phyloP scores from a whole-genome alignment of 2,888 invertebrate genomes.

The Isoperla grammatica region DNA sequence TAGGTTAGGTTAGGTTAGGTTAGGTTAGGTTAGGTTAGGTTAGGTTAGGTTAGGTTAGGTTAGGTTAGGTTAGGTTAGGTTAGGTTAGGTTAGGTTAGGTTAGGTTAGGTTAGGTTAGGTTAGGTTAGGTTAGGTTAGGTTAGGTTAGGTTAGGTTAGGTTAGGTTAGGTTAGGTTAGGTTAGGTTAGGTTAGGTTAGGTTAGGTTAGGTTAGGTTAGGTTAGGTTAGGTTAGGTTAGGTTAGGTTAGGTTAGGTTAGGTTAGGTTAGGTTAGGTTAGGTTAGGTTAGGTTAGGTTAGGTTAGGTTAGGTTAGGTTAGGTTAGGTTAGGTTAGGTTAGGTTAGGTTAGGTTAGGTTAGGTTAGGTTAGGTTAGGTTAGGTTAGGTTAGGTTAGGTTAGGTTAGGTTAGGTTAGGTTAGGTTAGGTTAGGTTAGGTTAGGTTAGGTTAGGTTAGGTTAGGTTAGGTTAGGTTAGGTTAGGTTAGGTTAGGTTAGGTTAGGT shows the following conservation, averaged over 20 bases:
- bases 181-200: too few relatives aligned
- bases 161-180: too few relatives aligned
- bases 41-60: conserved; percentile 29
- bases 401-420: conserved; percentile 24
- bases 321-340: conserved; percentile 19
- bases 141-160: too few relatives aligned
- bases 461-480: conserved; percentile 20
- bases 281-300: conserved; percentile 16
- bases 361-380: conserved; percentile 16
- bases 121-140: too few relatives aligned
- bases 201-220: too few relatives aligned
- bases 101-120: too few relatives aligned
- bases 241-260: conserved; percentile 20
- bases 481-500: too few relatives aligned
- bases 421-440: conserved; percentile 29
- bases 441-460: conserved; percentile 28
- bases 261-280: conserved; percentile 20
- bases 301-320: conserved; percentile 19
- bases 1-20: conserved; percentile 19
- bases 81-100: too few relatives aligned
- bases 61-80: conserved; percentile 24
- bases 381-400: conserved; percentile 19
- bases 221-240: conserved; percentile 22
- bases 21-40: conserved; percentile 27
- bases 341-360: conserved; percentile 19